A percentile compares a stretch with the other conserved stretches of the same genome.
phyloP scores from a whole-genome alignment of 2,113 vertebrate species.

The Panthera uncia region DNA sequence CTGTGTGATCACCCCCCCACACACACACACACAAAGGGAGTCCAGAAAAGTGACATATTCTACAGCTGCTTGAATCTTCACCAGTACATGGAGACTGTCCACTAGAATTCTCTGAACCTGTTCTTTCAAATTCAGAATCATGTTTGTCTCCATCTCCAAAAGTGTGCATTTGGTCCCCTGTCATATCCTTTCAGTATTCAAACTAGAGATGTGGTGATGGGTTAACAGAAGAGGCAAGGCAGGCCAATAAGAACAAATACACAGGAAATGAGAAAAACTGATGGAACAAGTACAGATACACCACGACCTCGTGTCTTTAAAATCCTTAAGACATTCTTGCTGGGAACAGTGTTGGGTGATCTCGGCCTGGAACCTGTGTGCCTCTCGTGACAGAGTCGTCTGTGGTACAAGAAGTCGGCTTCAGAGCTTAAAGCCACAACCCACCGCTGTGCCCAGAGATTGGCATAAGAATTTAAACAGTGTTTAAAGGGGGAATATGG shows the following conservation, averaged over 20 bases:
- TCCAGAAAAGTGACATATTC: background rate
- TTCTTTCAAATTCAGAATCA: conserved; percentile 9
- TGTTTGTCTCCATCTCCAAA: background rate
- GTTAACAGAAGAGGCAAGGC: background rate
- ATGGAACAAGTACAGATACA: background rate
- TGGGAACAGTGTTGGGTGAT: no score
- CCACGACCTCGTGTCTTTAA: background rate
- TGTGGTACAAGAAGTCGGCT: background rate
- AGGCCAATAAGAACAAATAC: background rate
- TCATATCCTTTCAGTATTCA: background rate
- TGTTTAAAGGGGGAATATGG: background rate
- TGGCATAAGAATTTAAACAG: background rate
- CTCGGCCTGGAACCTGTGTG: background rate
- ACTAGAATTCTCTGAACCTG: background rate
- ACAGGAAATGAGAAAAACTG: background rate
- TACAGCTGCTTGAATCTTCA: background rate
- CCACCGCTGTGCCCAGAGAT: background rate
- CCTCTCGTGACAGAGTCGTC: background rate
- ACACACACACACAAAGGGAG: background rate
- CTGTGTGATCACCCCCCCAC: background rate
- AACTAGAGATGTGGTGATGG: background rate
- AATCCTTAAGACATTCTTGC: background rate
- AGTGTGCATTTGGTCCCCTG: background rate
- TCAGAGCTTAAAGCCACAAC: background rate
- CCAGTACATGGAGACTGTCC: background rate